These are phyloP conservation scores for Neostethus bicornis DNA, from an alignment of 2,797 vertebrate genomes.

Conservation along the genomic window DNA sequence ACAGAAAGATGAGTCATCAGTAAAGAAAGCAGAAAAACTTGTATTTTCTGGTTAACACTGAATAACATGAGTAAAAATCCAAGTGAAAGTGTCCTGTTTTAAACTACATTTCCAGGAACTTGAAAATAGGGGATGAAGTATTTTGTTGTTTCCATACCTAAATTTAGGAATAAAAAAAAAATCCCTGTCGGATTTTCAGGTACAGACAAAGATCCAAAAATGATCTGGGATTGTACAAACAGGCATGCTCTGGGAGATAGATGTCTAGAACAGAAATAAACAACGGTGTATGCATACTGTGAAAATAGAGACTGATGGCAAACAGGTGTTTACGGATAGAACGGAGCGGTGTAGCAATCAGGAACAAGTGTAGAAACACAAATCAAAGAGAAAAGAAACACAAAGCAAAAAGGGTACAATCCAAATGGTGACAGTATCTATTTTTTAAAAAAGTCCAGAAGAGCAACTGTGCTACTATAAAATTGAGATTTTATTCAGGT, in stretches of 20 bases:
- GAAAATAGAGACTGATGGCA: not conserved
- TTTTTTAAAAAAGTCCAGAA: not conserved
- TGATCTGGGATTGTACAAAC: not conserved
- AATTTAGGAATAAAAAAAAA: too few relatives aligned
- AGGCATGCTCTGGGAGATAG: not conserved
- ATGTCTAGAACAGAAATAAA: not conserved
- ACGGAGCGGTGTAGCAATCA: not conserved
- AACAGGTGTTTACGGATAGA: not conserved
- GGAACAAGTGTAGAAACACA: not conserved
- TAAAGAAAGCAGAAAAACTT: too few relatives aligned
- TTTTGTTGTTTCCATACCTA: too few relatives aligned
- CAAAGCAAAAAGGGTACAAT: not conserved
- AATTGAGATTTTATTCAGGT: too few relatives aligned
- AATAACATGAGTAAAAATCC: too few relatives aligned
- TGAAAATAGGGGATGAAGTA: too few relatives aligned
- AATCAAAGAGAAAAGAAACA: not conserved
- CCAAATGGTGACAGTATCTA: not conserved
- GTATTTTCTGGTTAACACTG: too few relatives aligned
- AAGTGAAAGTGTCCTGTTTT: too few relatives aligned
- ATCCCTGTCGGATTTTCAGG: not conserved
- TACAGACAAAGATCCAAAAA: not conserved
- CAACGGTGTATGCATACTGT: not conserved
- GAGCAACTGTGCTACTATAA: too few relatives aligned
- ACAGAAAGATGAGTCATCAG: too few relatives aligned
- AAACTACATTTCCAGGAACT: too few relatives aligned